Evolutionary conservation across 2,113 vertebrate genomes (phyloP).

Genomic region (Anarhynchus alexandrinus): DNA sequence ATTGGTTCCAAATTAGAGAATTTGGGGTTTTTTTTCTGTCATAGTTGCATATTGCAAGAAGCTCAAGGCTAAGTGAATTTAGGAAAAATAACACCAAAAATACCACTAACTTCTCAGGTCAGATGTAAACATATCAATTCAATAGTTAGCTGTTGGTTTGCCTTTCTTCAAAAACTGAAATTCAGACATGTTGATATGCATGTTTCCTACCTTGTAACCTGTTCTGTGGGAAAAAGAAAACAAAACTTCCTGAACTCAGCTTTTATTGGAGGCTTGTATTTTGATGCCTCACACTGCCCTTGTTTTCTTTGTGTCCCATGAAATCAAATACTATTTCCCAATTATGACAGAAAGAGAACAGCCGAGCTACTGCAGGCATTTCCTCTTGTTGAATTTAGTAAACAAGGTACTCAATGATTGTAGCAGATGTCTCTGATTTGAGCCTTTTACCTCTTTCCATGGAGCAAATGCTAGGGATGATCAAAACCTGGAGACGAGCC

Average conservation of each 20-base stretch:
- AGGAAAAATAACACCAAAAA: background rate
- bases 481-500: constrained; percentile 15
- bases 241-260: background rate
- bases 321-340: constrained; percentile 11
- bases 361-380: constrained; percentile 23
- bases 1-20: background rate
- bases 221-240: background rate
- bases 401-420: background rate
- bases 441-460: constrained; percentile 17
- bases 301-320: background rate
- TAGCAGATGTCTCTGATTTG: constrained; percentile 57
- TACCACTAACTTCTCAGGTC: background rate
- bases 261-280: background rate
- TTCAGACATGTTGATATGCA: background rate
- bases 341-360: constrained; percentile 20
- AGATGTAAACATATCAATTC: background rate
- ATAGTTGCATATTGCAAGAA: background rate
- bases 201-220: background rate
- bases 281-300: background rate
- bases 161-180: background rate
- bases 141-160: background rate
- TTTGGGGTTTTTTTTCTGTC: fast-evolving
- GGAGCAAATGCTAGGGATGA: background rate
- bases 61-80: background rate
- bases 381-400: constrained; percentile 11